Evolutionary conservation across 2,888 invertebrate genomes (phyloP).

Genomic region (Mesochorus sp.): DNA sequence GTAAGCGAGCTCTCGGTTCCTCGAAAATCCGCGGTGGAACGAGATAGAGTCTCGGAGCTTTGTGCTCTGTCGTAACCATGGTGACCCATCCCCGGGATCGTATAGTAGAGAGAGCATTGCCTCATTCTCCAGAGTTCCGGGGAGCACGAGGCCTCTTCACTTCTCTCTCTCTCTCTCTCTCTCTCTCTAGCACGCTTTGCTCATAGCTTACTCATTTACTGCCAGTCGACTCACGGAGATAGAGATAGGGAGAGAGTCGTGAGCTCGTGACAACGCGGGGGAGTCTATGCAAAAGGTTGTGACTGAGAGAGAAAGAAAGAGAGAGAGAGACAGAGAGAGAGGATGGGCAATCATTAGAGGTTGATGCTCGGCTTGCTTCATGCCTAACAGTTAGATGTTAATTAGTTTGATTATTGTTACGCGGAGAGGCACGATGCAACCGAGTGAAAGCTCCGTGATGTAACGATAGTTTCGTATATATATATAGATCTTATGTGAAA

Average conservation of each 20-base stretch:
- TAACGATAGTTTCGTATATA: constrained; percentile 6
- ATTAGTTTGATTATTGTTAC: constrained; percentile 58
- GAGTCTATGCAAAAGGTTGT: not conserved
- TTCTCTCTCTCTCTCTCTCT: not conserved
- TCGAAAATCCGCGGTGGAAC: constrained; percentile 27
- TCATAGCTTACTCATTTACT: constrained; percentile 13
- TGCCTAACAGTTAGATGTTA: constrained; percentile 52
- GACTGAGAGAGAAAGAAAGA: not conserved
- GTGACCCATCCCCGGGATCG: constrained; percentile 52
- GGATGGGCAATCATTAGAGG: constrained; percentile 51
- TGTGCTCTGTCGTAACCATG: constrained; percentile 59
- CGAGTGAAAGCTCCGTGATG: constrained; percentile 37
- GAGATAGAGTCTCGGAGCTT: constrained; percentile 33
- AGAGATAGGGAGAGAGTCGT: not conserved
- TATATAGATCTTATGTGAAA: too few relatives aligned
- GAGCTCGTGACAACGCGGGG: not conserved
- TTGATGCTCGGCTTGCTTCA: constrained; percentile 49
- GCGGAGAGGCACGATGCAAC: constrained; percentile 22
- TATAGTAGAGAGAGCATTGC: not conserved
- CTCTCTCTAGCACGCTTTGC: not conserved
- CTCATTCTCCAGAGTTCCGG: constrained; percentile 24
- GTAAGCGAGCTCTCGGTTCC: constrained; percentile 5
- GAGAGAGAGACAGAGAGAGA: not conserved
- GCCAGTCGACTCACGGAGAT: not conserved
- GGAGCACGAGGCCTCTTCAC: not conserved